Percentiles rank a stretch among this genome's conserved stretches.
phyloP scores from a whole-genome alignment of 2,888 invertebrate genomes.

The Arge pagana region DNA sequence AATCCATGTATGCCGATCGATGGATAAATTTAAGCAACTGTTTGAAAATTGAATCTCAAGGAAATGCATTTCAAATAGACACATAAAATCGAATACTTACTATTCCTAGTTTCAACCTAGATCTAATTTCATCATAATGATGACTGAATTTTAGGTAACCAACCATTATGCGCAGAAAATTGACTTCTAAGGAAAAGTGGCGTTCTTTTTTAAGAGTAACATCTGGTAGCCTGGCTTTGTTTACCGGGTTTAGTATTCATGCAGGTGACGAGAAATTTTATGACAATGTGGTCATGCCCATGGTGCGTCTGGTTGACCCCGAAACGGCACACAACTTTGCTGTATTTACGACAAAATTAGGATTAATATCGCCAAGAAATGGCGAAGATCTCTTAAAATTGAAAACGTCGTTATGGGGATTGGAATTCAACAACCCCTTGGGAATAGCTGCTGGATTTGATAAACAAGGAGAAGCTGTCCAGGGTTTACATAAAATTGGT shows the following conservation, averaged over 20 bases:
- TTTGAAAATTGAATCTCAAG: too few relatives aligned
- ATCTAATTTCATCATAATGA: too few relatives aligned
- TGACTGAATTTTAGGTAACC: too few relatives aligned
- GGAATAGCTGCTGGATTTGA: slow-evolving; percentile 99
- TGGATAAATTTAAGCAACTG: too few relatives aligned
- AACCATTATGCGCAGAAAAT: slow-evolving; percentile 42
- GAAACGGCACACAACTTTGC: slow-evolving; percentile 85
- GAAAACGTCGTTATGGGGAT: slow-evolving; percentile 72
- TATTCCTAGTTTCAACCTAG: too few relatives aligned
- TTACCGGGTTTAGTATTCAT: slow-evolving; percentile 71
- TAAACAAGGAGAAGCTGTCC: slow-evolving; percentile 91
- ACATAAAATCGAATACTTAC: too few relatives aligned
- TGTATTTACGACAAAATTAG: slow-evolving; percentile 75
- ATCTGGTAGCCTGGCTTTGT: slow-evolving; percentile 68
- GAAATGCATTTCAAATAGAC: too few relatives aligned
- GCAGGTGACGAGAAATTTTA: slow-evolving; percentile 82
- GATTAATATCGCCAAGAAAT: slow-evolving; percentile 68
- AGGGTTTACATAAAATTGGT: slow-evolving; percentile 80
- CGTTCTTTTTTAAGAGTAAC: slow-evolving; percentile 70
- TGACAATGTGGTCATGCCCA: slow-evolving; percentile 72
- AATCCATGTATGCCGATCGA: too few relatives aligned
- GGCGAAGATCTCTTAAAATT: slow-evolving; percentile 68
- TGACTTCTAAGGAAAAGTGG: slow-evolving; percentile 65
- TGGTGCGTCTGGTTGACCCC: slow-evolving; percentile 72
- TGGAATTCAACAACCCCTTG: slow-evolving; percentile 82